phyloP scores from a whole-genome alignment of 2,888 invertebrate species.

The Hymenopus coronatus region DNA sequence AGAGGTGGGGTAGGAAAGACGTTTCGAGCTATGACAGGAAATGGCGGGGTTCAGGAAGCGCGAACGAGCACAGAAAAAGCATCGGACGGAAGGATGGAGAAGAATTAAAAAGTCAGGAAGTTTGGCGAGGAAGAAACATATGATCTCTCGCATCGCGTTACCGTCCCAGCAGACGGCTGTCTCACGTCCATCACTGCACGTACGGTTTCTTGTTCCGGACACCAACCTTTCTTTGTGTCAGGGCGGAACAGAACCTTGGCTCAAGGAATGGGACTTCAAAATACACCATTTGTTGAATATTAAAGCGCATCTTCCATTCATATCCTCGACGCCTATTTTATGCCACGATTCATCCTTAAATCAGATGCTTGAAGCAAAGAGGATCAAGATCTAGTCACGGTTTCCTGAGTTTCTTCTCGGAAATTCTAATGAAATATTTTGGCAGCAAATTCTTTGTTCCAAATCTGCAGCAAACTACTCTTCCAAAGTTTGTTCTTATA shows the following conservation, averaged over 20 bases:
- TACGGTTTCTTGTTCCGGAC: neutral
- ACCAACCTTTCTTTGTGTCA: neutral
- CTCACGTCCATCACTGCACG: neutral
- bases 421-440: too few species aligned
- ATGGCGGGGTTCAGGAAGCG: neutral
- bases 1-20: neutral
- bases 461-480: too few species aligned
- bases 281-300: neutral
- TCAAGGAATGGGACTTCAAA: too few species aligned
- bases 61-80: neutral
- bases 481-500: too few species aligned
- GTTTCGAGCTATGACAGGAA: neutral
- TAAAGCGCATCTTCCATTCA: too few species aligned
- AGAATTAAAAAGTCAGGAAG: constrained; percentile 3
- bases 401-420: too few species aligned
- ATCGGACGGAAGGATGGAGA: neutral
- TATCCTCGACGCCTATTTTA: too few species aligned
- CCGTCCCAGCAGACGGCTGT: neutral
- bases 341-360: too few species aligned
- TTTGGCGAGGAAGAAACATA: neutral
- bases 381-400: too few species aligned
- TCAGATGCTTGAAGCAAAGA: too few species aligned
- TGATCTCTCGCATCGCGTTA: neutral
- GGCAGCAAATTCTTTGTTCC: too few species aligned
- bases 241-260: too few species aligned